phyloP scores from a whole-genome alignment of 2,797 vertebrate species.

The Ctenopoma kingsleyae region DNA sequence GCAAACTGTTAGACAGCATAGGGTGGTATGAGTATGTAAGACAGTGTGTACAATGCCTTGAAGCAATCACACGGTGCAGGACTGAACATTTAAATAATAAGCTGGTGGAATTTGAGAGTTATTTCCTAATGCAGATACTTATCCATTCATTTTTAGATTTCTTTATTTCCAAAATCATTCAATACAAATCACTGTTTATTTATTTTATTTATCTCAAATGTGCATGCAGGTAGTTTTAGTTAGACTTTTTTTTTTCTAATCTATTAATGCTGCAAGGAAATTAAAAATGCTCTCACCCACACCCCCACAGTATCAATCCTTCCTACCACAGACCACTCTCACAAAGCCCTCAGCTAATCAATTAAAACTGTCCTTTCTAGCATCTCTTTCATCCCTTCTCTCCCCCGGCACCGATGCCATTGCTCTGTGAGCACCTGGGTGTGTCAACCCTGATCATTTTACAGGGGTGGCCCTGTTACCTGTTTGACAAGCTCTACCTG shows the following conservation, averaged over 20 bases:
- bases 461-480: constrained; percentile 57
- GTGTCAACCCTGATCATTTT: constrained; percentile 55
- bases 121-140: background rate
- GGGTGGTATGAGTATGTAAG: background rate
- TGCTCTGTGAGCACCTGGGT: constrained; percentile 53
- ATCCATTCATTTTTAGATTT: background rate
- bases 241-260: background rate
- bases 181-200: no score
- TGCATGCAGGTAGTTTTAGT: no score
- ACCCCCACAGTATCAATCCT: background rate
- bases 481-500: constrained; percentile 64
- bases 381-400: constrained; percentile 29
- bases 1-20: background rate
- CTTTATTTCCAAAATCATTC: background rate
- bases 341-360: constrained; percentile 24
- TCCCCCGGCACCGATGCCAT: constrained; percentile 28
- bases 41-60: background rate
- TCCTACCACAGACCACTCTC: constrained; percentile 6
- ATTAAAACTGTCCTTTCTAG: constrained; percentile 22
- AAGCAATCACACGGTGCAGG: constrained; percentile 32
- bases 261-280: background rate
- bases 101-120: background rate
- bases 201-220: no score
- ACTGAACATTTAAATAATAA: constrained; percentile 11
- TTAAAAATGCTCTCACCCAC: background rate